Base-by-base conservation (phyloP, 2,888 invertebrate species). In the Ellobium chinense region DNA sequence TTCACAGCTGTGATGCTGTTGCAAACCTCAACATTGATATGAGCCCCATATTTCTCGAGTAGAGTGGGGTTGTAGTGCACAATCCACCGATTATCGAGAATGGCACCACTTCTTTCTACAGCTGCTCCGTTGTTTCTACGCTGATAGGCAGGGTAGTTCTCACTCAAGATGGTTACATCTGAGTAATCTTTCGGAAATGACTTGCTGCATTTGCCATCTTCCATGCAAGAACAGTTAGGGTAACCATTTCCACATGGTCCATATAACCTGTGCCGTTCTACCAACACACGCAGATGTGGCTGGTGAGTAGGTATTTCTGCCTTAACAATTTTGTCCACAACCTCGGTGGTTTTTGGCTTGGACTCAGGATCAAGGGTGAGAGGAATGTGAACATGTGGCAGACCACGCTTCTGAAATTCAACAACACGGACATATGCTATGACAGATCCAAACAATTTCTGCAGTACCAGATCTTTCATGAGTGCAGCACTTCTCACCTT, bases 31-130 rank as follows among this genome's bases (percentile, higher is more conserved):
- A 80, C 75, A 75, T 80, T 80, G 46, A 80, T 68, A 36, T 80
- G 80, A 46, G 58, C 9, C 37, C 27, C 14, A 54, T 56, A 78
- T 56, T 78, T 70, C 7, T 63, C 36, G n/a, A 36, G 70, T 31
- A 81, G 72, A 29, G 37, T 77, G 7, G 81, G 77, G 36, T 81
- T 81, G 31, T 78, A 81, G 24, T 77, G 81, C 5, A 81, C 77
- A 65, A 80, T 46, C 74, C 77, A 81, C 1, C 77, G 31, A 46
- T 78, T 78, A 73, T 81, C 81, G 21, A 76, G 27, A n/a, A 56
- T 18, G 54, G 66, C 69, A 70, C 69, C 81, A 54, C 27, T 70
- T 34, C 37, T 70, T 18, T 70, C 27, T n/a, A 70, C 46, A 21
- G 27, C 24, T 54, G 34, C 70, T 24, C 56, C 81, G 39, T 73